These are phyloP conservation scores for Lasiurus borealis DNA, from an alignment of 2,113 vertebrate species.

Conservation along the genomic window DNA sequence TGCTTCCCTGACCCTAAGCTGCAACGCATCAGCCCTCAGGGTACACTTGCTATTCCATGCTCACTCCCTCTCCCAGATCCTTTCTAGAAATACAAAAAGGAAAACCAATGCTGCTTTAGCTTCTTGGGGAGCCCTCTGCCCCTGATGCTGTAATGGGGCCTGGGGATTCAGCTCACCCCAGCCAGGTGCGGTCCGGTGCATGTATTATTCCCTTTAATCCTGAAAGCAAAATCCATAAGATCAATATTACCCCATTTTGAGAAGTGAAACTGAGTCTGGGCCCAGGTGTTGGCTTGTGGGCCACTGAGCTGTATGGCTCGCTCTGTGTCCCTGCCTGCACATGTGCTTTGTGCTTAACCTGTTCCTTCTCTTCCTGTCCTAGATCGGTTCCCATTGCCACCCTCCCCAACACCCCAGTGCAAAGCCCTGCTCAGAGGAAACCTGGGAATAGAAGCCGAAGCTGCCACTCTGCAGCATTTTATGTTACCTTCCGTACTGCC, in stretches of 20 bases:
- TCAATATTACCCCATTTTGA: not conserved
- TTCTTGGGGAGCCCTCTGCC: not conserved
- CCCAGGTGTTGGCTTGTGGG: not conserved
- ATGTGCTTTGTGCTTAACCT: not conserved
- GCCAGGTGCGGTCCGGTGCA: not conserved
- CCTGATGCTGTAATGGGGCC: not conserved
- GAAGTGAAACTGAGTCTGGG: not conserved
- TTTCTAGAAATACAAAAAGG: constrained; percentile 12
- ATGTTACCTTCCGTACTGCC: not conserved
- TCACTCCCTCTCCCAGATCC: not conserved
- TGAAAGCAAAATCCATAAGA: not conserved
- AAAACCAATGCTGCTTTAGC: not conserved
- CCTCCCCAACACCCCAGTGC: not conserved
- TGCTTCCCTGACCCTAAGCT: not conserved
- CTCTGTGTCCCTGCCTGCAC: not conserved
- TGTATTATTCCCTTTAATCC: not conserved
- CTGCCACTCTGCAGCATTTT: not conserved
- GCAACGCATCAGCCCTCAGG: not conserved
- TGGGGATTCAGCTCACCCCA: not conserved
- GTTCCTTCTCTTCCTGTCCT: not conserved
- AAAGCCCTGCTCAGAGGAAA: not conserved
- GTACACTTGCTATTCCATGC: not conserved
- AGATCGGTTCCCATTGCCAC: not conserved
- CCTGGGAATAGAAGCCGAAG: not conserved
- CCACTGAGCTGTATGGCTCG: not conserved